phyloP scores from a whole-genome alignment of 2,113 vertebrate genomes.

The Neolamprologus modestus region DNA sequence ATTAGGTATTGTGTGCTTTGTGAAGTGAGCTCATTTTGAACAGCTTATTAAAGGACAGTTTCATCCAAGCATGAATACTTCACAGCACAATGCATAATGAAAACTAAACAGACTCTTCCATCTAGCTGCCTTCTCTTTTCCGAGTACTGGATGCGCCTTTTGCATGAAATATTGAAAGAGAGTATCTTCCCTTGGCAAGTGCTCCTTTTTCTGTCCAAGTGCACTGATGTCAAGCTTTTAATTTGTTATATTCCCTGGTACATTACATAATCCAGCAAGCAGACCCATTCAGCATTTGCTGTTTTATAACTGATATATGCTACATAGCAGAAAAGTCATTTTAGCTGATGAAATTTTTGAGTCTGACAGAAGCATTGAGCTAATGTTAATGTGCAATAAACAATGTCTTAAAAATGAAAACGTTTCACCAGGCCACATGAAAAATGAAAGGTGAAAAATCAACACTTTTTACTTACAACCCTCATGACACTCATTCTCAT shows the following conservation, averaged over 20 bases:
- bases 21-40: neutral
- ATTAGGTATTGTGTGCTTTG: neutral
- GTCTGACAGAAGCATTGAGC: neutral
- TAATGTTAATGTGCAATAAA: neutral
- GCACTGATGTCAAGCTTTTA: neutral
- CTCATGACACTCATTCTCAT: neutral
- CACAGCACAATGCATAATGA: neutral
- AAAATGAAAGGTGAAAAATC: neutral
- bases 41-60: neutral
- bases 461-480: neutral
- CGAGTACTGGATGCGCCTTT: neutral
- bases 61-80: neutral
- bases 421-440: neutral
- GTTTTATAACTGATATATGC: neutral
- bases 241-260: neutral
- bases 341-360: neutral
- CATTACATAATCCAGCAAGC: neutral
- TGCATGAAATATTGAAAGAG: constrained; percentile 39
- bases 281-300: neutral
- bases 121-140: neutral
- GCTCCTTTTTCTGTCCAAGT: neutral
- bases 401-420: neutral
- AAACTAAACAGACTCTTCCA: neutral
- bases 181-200: neutral
- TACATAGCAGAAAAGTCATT: neutral